Evolutionary conservation across 2,888 invertebrate species (phyloP), one percentile per base, ranked within the genome.

Genomic region (Trypoxylon attenuatum): DNA sequence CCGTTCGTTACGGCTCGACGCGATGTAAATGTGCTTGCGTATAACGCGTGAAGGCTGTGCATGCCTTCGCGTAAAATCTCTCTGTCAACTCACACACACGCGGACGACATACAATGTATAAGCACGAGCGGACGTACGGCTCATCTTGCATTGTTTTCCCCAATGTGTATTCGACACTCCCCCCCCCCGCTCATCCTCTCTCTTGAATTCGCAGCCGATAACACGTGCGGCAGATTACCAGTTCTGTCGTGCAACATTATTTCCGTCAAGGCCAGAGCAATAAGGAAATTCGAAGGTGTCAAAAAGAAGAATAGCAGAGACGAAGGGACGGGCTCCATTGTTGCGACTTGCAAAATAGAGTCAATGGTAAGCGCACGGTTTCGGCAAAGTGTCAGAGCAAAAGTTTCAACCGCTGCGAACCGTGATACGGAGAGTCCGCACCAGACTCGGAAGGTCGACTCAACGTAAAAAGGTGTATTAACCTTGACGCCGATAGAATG

Each of bases 401-500:
- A n/a, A n/a, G n/a, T n/a, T n/a, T n/a, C n/a, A n/a, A n/a, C n/a
- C n/a, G n/a, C 66, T 71, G 59, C 71, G 71, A 76, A 76, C 65
- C 76, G 68, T 76, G 73, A 76, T n/a, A n/a, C 75, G 68, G 52
- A 71, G n/a, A n/a, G 71, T 68, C 68, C 76, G 70, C 71, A 71
- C 76, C 76, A 42, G 54, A 59, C 69, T 60, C 70, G 69, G 76
- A 76, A 73, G 76, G 73, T 73, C 71, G 73, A 27, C 56, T 53
- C 54, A 62, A 68, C 62, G 68, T 66, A 71, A 76, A 76, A 76
- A 76, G 76, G 71, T 76, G 66, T 76, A 76, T 71, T 73, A 76
- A 76, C 76, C 76, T 76, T 76, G 71, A 71, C 54, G 73, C 62
- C 63, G n/a, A n/a, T n/a, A n/a, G n/a, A n/a, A n/a, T n/a, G n/a